A percentile compares a stretch with the other conserved stretches of the same genome.
phyloP scores from a whole-genome alignment of 2,888 invertebrate species.

The Merodon equestris region DNA sequence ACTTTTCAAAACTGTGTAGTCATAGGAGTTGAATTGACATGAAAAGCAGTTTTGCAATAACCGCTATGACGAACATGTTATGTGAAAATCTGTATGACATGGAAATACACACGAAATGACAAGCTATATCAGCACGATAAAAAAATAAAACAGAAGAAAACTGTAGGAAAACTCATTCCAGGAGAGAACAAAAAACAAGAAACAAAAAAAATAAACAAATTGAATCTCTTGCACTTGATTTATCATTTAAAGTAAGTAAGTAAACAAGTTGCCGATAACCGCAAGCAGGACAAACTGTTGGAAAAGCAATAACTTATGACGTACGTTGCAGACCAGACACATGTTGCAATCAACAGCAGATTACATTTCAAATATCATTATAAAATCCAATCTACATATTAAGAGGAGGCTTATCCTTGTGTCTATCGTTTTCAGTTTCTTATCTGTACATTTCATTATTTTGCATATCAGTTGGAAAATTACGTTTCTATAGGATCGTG shows the following conservation, averaged over 20 bases:
- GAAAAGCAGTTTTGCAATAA: not conserved
- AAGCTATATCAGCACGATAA: no score
- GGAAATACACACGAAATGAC: no score
- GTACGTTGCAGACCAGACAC: conserved; percentile 53
- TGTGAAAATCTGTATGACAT: not conserved
- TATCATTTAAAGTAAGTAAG: not conserved
- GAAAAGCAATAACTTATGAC: conserved; percentile 41
- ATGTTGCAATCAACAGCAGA: conserved; percentile 17
- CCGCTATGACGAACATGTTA: not conserved
- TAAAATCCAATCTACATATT: conserved; percentile 43
- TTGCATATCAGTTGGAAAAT: conserved; percentile 45
- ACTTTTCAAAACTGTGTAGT: no score
- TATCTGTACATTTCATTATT: no score
- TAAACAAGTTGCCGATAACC: not conserved
- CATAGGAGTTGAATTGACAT: not conserved
- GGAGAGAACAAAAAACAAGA: conserved; percentile 14
- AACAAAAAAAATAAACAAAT: conserved; percentile 6
- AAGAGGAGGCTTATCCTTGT: conserved; percentile 40
- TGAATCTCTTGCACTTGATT: no score
- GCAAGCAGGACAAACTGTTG: conserved; percentile 13
- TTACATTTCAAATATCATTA: conserved; percentile 32
- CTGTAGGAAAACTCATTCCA: conserved; percentile 16
- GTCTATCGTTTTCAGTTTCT: conserved; percentile 44
- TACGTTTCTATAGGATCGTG: conserved; percentile 72
- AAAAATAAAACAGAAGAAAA: not conserved